Conservation (phyloP, 2,888 invertebrate species). For the Tholera decimalis region DNA sequence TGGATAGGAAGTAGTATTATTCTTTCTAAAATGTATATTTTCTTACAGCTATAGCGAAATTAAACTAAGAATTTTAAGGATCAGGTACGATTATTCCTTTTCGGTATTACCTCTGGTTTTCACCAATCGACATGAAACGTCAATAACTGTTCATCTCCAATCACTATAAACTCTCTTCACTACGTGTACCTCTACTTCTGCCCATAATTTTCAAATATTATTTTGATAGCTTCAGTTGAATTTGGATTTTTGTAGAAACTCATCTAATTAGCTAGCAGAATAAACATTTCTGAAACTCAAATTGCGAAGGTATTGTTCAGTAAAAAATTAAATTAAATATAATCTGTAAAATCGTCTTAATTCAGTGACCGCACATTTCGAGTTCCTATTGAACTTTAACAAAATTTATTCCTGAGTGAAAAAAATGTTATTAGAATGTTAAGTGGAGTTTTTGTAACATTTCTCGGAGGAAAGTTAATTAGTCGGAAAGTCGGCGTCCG, state of each 20-base stretch:
- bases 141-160: too few species aligned
- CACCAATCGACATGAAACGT: too few species aligned
- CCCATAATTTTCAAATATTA: neutral
- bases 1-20: too few species aligned
- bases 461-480: constrained; percentile 72
- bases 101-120: too few species aligned
- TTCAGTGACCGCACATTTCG: constrained; percentile 54
- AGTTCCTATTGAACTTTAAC: constrained; percentile 59
- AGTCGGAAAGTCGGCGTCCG: constrained; percentile 67
- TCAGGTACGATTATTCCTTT: too few species aligned
- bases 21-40: too few species aligned
- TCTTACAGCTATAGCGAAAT: too few species aligned
- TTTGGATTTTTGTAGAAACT: neutral
- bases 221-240: neutral
- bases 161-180: neutral
- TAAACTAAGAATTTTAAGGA: too few species aligned
- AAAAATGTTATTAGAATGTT: constrained; percentile 68
- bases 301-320: constrained; percentile 37
- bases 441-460: constrained; percentile 68
- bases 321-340: constrained; percentile 16
- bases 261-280: constrained; percentile 6
- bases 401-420: constrained; percentile 62
- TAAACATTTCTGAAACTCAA: constrained; percentile 15
- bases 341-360: constrained; percentile 30
- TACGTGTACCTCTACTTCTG: neutral